Evolutionary conservation across 2,797 vertebrate species (phyloP), one percentile per base, ranked within the genome.

Genomic region (Trichosurus vulpecula): DNA sequence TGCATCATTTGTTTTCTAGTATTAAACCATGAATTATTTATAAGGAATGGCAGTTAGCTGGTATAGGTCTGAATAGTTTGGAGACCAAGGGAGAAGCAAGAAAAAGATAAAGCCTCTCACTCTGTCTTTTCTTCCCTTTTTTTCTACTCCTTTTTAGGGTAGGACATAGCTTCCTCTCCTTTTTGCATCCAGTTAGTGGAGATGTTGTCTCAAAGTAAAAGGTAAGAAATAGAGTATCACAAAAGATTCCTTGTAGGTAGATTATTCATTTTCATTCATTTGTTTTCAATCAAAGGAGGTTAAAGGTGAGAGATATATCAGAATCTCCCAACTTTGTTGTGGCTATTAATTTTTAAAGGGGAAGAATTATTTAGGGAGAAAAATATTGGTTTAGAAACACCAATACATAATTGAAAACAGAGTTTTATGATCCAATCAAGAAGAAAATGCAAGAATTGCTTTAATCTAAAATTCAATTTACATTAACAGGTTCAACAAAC

Each of bases 381-480:
- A 3, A 94, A 90, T 61, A 53, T 52, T 90, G 54, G 93, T 56
- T 96, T 90, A 89, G 47, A 94, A 31, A 13, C 41, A 94, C 58
- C 47, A 91, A 54, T 1, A 41, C 10, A 41, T 1, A 74, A 47
- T 90, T 0, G 56, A 93, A 95, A 93, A 54, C 56, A 93, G 54
- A 90, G 52, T 89, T 89, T 51, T 57, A 9, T 91, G n/a, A 74
- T 90, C 12, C 53, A 90, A 94, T 51, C 31, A n/a, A 12, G 31
- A 66, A 35, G 58, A 66, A 92, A 92, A 66, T 54, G 27, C 52
- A 81, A 22, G 4, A 61, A 91, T 91, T 56, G 25, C 30, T 58
- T 31, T 30, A 11, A 58, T 93, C 96, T 95, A 94, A 96, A 92
- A 58, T 61, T 14, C 1, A 57, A 1, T 95, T 96, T 52, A n/a